Evolutionary conservation across 2,888 invertebrate genomes (phyloP).

Genomic region (Drosophila meridiana): DNA sequence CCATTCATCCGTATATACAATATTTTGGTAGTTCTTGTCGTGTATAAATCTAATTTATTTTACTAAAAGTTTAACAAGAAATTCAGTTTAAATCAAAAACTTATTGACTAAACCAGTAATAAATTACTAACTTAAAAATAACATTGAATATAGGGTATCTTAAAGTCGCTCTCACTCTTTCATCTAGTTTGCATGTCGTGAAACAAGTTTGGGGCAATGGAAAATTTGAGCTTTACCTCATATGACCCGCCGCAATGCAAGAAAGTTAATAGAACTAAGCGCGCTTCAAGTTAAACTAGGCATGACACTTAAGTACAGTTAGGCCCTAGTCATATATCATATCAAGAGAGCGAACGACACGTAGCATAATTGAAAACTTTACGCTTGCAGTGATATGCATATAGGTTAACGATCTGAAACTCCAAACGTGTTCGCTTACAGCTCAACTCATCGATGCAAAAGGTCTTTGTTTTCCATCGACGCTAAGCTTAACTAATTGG

Average conservation of each 20-base stretch:
- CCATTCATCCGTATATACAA: neutral
- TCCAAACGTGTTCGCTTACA: neutral
- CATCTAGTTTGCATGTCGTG: conserved; percentile 10
- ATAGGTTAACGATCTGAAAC: conserved; percentile 13
- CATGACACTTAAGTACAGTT: conserved; percentile 46
- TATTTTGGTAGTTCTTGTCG: no score
- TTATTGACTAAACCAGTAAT: neutral
- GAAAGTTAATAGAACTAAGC: conserved; percentile 51
- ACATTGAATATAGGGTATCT: neutral
- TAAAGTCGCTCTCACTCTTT: neutral
- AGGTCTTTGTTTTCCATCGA: neutral
- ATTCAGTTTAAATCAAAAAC: no score
- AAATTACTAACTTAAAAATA: neutral
- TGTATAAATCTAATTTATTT: no score
- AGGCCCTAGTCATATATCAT: conserved; percentile 16
- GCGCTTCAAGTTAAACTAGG: conserved; percentile 48
- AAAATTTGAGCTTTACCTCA: conserved; percentile 21
- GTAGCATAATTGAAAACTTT: conserved; percentile 21
- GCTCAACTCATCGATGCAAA: conserved; percentile 2
- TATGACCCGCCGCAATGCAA: conserved; percentile 48
- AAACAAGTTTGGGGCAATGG: conserved; percentile 45
- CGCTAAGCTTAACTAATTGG: neutral
- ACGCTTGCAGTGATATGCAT: conserved; percentile 15
- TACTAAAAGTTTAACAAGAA: no score
- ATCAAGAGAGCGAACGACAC: conserved; percentile 9